These are phyloP conservation scores for Sebastes itinus DNA, from an alignment of 2,797 vertebrate genomes.

Conservation along the genomic window DNA sequence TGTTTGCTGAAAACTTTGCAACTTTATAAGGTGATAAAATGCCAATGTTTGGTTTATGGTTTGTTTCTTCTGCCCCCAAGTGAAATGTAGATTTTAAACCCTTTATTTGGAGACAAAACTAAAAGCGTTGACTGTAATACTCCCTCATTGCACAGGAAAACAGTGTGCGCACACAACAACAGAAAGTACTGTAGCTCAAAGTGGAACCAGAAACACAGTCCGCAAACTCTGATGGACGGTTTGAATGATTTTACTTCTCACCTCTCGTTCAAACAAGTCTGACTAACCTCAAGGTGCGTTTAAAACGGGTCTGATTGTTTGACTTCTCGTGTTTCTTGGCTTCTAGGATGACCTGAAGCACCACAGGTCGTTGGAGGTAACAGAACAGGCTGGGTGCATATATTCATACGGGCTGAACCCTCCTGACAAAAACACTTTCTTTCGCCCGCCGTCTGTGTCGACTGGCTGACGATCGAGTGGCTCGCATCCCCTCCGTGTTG, in stretches of 20 bases:
- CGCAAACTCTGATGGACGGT: neutral
- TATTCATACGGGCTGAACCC: slow-evolving; percentile 24
- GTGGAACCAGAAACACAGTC: neutral
- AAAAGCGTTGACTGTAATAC: accelerated
- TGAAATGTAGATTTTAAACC: too few relatives aligned
- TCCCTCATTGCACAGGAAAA: neutral
- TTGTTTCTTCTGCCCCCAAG: too few relatives aligned
- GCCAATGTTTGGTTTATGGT: too few relatives aligned
- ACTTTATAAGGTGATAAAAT: too few relatives aligned
- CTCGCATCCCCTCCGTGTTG: slow-evolving; percentile 55
- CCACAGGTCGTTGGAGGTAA: slow-evolving; percentile 24
- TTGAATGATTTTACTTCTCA: neutral
- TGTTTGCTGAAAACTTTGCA: too few relatives aligned
- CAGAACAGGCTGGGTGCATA: neutral
- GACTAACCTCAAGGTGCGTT: neutral
- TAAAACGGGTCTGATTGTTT: neutral
- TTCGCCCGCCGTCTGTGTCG: slow-evolving; percentile 27
- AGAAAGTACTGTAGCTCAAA: neutral
- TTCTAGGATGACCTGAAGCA: slow-evolving; percentile 8
- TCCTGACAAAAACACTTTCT: slow-evolving; percentile 26
- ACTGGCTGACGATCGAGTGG: slow-evolving; percentile 21
- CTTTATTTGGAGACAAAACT: too few relatives aligned
- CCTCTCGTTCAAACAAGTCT: neutral
- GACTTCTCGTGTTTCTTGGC: neutral
- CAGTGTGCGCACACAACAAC: neutral